Base-by-base conservation (phyloP, 2,113 vertebrate genomes). In the Thunnus maccoyii region DNA sequence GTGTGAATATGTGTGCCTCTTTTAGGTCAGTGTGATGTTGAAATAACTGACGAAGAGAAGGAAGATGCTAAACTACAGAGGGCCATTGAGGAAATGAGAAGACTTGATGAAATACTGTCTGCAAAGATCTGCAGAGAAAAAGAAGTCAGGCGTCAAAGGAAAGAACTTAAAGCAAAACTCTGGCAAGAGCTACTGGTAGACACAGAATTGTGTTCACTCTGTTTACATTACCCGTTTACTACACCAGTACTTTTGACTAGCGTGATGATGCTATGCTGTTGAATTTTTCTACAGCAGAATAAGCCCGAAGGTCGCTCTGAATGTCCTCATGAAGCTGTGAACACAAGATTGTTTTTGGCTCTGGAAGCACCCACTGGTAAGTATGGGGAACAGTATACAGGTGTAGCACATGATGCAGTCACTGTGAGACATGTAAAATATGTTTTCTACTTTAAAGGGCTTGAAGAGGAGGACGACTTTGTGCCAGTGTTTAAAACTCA, bases 181-280 rank as follows among this genome's bases (percentile, higher is more conserved):
- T 97, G 96, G 96, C 89, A 95, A 71, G 95, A 97, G 64, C 89
- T 98, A 68, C 88, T 95, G 96, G 97, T 98, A 92, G 79, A 89
- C 80, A 65, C 3, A 11, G 6, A 14, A 18, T 44, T 52, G 15
- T n/a, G 50, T 44, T 58, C 13, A 57, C 16, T 60, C 15, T 44
- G 17, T 20, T 68, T 13, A 0, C 15, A 48, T 65, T 13, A 44
- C 9, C 2, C 12, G 2, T 47, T 48, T 27, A 71, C 4, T 20
- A 6, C 0, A 46, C 7, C 5, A 8, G 52, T 3, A 3, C 16
- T 77, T 64, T 15, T 48, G 18, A 62, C 4, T 13, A 18, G 8
- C 55, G 5, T 72, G 14, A 55, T 72, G 9, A 27, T 44, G 12
- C 12, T 15, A 52, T 56, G 36, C 3, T 70, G 60, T 82, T 22